Conservation (phyloP, 2,113 vertebrate genomes). For the Boulengeromyrus knoepffleri region DNA sequence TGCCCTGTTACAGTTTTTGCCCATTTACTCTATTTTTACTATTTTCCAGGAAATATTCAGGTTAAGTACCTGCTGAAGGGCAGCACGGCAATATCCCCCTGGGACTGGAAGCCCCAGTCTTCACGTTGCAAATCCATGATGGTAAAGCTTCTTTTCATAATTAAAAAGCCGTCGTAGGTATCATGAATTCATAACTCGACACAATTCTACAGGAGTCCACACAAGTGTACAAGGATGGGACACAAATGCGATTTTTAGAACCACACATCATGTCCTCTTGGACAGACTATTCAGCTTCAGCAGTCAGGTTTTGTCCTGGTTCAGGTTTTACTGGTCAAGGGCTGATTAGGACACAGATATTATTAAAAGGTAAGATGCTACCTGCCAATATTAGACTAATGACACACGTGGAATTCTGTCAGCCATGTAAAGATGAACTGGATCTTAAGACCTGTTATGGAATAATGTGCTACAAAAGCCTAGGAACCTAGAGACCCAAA, state of each 20-base stretch:
- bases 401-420: not conserved
- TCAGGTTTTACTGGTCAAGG: not conserved
- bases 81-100: not conserved
- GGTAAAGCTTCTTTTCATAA: not conserved
- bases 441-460: not conserved
- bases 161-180: not conserved
- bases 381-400: not conserved
- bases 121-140: not conserved
- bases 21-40: not conserved
- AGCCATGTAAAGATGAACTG: not conserved
- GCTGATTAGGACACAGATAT: not conserved
- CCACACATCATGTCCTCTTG: not conserved
- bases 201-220: not conserved
- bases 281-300: not conserved
- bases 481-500: not conserved
- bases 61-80: constrained; percentile 4
- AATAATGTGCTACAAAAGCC: not conserved
- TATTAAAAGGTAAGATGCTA: not conserved
- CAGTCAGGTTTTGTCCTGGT: not conserved
- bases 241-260: not conserved
- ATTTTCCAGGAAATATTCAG: not conserved
- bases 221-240: not conserved
- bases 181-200: not conserved
- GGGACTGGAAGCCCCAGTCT: not conserved
- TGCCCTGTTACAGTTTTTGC: not conserved